phyloP scores from a whole-genome alignment of 1,140 invertebrate genomes.

The Charaxes varanes region DNA sequence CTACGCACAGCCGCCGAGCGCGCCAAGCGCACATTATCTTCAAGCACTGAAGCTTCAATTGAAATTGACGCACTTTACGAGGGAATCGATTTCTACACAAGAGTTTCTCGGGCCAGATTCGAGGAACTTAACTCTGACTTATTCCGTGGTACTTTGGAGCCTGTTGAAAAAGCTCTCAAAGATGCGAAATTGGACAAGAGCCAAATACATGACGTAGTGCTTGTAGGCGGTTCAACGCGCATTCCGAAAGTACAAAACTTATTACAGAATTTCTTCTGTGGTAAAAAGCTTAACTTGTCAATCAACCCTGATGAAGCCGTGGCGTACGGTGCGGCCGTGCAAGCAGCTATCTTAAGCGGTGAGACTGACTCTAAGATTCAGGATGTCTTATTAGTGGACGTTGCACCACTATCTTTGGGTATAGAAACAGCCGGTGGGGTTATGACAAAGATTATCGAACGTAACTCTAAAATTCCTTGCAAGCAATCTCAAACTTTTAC shows the following conservation, averaged over 20 bases:
- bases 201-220: constrained; percentile 80
- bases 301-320: constrained; percentile 74
- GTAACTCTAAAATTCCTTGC: constrained; percentile 77
- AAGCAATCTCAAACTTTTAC: constrained; percentile 79
- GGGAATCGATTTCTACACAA: constrained; percentile 70
- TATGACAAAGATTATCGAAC: constrained; percentile 79
- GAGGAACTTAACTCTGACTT: constrained; percentile 72
- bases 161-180: constrained; percentile 77
- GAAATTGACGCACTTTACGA: constrained; percentile 72
- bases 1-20: constrained; percentile 78
- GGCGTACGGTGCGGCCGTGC: constrained; percentile 71
- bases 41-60: constrained; percentile 69
- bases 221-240: constrained; percentile 83
- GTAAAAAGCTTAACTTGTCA: constrained; percentile 72
- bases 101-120: constrained; percentile 63
- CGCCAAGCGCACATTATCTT: constrained; percentile 72
- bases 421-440: constrained; percentile 77
- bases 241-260: constrained; percentile 74
- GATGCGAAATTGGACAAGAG: constrained; percentile 82
- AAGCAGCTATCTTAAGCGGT: constrained; percentile 68
- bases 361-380: constrained; percentile 74
- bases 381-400: constrained; percentile 74
- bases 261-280: constrained; percentile 69
- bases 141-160: constrained; percentile 72
- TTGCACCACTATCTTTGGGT: constrained; percentile 75